phyloP scores from a whole-genome alignment of 2,113 vertebrate genomes.

The Ammodytes marinus region DNA sequence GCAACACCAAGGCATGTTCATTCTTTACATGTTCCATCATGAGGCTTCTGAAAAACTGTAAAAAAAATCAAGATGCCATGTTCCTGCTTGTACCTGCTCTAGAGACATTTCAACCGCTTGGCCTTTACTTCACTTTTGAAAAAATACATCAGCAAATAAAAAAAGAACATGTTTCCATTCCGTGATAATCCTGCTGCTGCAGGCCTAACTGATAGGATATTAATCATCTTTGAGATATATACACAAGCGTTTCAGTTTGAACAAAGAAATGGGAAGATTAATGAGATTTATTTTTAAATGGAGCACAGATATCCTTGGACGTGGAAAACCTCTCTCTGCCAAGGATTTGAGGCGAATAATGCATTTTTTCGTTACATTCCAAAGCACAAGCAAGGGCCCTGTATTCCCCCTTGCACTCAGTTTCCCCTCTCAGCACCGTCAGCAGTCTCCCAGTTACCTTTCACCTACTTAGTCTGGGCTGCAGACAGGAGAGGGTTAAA shows the following conservation, averaged over 20 bases:
- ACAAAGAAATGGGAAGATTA: background rate
- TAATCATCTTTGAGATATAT: background rate
- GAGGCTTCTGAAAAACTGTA: background rate
- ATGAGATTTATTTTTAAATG: conserved; percentile 32
- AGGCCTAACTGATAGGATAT: background rate
- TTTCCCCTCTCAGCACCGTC: conserved; percentile 54
- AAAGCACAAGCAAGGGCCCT: conserved; percentile 18
- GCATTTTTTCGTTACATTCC: conserved; percentile 63
- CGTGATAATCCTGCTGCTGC: background rate
- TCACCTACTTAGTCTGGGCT: conserved; percentile 77
- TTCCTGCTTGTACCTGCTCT: conserved; percentile 4
- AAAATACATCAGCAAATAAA: background rate
- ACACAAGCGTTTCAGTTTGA: background rate
- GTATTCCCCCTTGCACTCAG: conserved; percentile 24
- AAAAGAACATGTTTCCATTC: background rate
- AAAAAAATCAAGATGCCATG: background rate
- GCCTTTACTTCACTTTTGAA: background rate
- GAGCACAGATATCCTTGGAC: conserved; percentile 14
- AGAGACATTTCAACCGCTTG: background rate
- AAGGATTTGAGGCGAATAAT: conserved; percentile 31
- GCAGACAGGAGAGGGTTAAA: conserved; percentile 75
- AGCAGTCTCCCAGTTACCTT: conserved; percentile 74
- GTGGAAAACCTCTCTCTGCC: conserved; percentile 18
- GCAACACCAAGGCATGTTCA: background rate
- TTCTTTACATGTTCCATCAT: conserved; percentile 16